A percentile compares a stretch with the other conserved stretches of the same genome.
Conservation (phyloP, 2,888 invertebrate genomes). For the Macrophya alboannulata region DNA sequence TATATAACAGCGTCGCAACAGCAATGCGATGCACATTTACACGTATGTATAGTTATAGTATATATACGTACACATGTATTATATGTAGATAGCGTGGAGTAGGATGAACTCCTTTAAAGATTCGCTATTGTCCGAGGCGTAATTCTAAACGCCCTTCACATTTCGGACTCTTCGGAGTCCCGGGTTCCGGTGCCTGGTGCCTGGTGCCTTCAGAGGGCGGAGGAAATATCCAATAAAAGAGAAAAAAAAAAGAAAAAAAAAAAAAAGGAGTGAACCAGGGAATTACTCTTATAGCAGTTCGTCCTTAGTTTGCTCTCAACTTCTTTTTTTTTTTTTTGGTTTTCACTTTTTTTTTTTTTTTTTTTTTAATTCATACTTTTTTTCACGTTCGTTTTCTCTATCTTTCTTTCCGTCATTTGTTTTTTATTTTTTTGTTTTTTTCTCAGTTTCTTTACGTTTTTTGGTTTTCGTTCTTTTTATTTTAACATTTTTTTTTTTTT, state of each 20-base stretch:
- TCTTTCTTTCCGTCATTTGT: not conserved
- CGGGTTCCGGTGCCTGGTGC: slow-evolving; percentile 39
- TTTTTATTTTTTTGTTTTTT: not conserved
- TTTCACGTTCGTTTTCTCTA: not conserved
- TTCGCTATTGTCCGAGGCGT: slow-evolving; percentile 74
- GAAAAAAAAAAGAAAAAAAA: no score
- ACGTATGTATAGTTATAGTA: not conserved
- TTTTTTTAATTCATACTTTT: not conserved
- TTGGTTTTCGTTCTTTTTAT: not conserved
- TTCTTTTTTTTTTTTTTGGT: not conserved
- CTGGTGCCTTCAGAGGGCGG: slow-evolving; percentile 6
- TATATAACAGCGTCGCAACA: not conserved
- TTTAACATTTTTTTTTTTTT: not conserved
- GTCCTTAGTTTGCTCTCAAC: slow-evolving; percentile 30
- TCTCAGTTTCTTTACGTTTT: not conserved
- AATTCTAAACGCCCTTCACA: slow-evolving; percentile 72
- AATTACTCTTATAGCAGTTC: slow-evolving; percentile 56
- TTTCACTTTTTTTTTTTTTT: not conserved
- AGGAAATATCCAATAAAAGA: slow-evolving; percentile 37
- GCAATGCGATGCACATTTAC: not conserved
- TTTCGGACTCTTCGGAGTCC: slow-evolving; percentile 46
- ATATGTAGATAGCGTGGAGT: slow-evolving; percentile 28
- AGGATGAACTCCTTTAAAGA: slow-evolving; percentile 67
- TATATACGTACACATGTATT: slow-evolving; percentile 1
- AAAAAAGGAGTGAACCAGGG: slow-evolving; percentile 59